Base-by-base conservation (phyloP, 2,113 vertebrate genomes). In the Microcebus griseorufus region DNA sequence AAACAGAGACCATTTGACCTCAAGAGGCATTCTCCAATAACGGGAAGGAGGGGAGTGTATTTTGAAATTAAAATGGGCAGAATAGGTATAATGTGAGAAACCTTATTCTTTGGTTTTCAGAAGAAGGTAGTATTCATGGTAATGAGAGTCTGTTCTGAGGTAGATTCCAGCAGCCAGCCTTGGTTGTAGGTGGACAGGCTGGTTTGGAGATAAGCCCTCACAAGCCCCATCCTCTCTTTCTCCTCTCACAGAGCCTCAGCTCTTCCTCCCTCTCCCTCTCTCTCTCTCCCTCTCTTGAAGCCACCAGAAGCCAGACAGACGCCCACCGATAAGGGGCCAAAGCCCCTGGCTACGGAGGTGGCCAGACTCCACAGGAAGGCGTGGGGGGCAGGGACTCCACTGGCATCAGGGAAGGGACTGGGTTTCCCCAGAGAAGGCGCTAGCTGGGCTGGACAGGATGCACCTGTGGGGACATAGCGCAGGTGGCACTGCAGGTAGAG, bases 41-140 rank as follows among this genome's bases (percentile, higher is more conserved):
- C 0, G 79, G 60, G 64, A 69, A 25, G 72, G 25, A 89, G 14
- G 7, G 5, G 27, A 93, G 62, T 20, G 14, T 45, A 48, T 80
- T 97, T 88, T 87, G 51, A 45, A 96, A 72, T 73, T 60, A 70
- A 79, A 51, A 42, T 53, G 69, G 34, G 17, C 48, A 76, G 34
- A 48, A 51, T 73, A 89, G 55, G 37, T 87, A 42, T 58, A 79
- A 69, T 13, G 32, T 83, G 55, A 95, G n/a, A 37, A 58, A 58
- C 20, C 55, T 58, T 22, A 58, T 20, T 58, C 55, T 62, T n/a
- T 2, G 2, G 32, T 53, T 79, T 79, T 93, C 37, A 16, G 34
- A 62, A 84, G 85, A 55, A 93, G 48, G 67, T 22, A 64, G 23
- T 60, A 29, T 27, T 84, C 69, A 48, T 9, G 42, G 20, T 67